phyloP scores from a whole-genome alignment of 2,888 invertebrate species.

The Agapostemon virescens region DNA sequence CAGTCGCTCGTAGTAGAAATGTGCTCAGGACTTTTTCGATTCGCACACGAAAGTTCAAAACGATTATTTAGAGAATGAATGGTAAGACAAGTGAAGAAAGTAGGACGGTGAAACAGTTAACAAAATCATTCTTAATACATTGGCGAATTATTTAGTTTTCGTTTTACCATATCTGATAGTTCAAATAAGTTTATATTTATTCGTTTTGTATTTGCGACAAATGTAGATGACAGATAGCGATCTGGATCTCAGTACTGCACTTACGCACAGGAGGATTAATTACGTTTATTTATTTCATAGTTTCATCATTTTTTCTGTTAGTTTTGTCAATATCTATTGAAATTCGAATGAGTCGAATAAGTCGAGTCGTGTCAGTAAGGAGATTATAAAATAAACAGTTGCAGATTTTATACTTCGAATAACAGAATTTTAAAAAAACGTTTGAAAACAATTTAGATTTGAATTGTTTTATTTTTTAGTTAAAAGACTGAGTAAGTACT shows the following conservation, averaged over 20 bases:
- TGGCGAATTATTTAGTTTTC: background rate
- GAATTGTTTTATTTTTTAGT: background rate
- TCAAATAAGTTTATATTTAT: background rate
- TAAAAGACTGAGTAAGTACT: background rate
- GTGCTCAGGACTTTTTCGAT: background rate
- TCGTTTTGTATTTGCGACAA: background rate
- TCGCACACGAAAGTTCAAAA: background rate
- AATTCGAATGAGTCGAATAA: background rate
- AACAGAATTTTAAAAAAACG: background rate
- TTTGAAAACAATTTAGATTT: background rate
- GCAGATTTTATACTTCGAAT: background rate
- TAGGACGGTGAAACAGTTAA: background rate
- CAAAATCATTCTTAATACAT: background rate
- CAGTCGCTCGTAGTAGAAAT: conserved; percentile 22
- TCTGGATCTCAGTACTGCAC: background rate
- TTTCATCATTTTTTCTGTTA: background rate
- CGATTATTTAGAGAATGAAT: too few relatives aligned
- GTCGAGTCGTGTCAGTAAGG: background rate
- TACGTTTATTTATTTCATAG: background rate
- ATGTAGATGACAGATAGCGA: background rate
- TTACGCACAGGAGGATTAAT: background rate
- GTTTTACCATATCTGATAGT: background rate
- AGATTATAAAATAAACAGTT: background rate
- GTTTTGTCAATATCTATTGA: background rate
- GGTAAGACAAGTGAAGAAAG: background rate